Percentiles rank a stretch among this genome's conserved stretches.
Conservation (phyloP, 2,113 vertebrate species). For the Casuarius casuarius region DNA sequence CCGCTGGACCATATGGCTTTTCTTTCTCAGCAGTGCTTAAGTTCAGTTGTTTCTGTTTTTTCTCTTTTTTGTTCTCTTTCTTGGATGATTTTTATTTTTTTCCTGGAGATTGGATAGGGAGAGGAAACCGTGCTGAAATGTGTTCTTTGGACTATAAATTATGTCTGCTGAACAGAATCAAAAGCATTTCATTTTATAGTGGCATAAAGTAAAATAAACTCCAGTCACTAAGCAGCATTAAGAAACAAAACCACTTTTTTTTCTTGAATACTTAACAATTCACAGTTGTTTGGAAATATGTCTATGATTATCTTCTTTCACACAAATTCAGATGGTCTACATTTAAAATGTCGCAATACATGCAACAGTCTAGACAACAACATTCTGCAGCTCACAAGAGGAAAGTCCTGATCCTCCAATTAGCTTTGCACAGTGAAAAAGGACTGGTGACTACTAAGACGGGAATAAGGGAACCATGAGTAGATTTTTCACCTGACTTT, state of each 20-base stretch:
- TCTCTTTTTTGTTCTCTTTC: neutral
- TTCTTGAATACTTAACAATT: neutral
- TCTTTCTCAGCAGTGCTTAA: neutral
- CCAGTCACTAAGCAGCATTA: neutral
- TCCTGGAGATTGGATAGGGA: neutral
- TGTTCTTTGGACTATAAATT: neutral
- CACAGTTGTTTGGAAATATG: neutral
- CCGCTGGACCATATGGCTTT: neutral
- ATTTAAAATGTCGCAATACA: neutral
- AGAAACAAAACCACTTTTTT: neutral
- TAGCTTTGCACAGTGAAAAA: neutral
- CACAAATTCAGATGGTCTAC: neutral
- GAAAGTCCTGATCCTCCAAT: neutral
- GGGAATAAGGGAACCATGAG: neutral
- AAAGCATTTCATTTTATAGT: neutral
- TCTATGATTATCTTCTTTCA: neutral
- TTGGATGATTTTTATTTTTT: neutral
- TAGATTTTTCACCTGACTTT: neutral
- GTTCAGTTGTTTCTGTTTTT: neutral
- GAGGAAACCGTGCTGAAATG: slow-evolving; percentile 1
- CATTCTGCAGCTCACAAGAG: neutral
- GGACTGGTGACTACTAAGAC: neutral
- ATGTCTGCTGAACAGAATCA: neutral
- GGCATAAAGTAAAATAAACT: neutral
- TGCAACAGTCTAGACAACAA: neutral